Conservation (phyloP, 2,888 invertebrate genomes). For the Temnothorax unifasciatus region DNA sequence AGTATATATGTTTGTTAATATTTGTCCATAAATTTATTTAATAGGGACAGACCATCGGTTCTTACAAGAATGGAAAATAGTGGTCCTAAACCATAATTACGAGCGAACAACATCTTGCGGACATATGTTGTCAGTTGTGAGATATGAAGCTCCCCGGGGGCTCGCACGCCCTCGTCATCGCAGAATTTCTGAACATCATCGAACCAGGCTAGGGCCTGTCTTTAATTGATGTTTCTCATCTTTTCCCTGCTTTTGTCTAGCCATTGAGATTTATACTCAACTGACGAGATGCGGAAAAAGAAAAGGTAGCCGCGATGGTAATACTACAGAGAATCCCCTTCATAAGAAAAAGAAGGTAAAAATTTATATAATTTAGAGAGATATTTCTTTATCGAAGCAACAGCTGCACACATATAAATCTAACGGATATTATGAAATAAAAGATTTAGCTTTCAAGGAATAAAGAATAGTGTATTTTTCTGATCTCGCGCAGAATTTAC, state of each 20-base stretch:
- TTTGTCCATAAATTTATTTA: neutral
- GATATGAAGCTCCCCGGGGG: constrained; percentile 62
- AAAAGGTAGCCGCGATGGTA: constrained; percentile 59
- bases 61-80: constrained; percentile 24
- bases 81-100: constrained; percentile 39
- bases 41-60: neutral
- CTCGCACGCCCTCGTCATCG: constrained; percentile 59
- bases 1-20: too few species aligned
- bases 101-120: constrained; percentile 70
- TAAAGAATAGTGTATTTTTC: constrained; percentile 30
- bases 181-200: constrained; percentile 76
- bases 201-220: constrained; percentile 49
- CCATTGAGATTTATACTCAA: constrained; percentile 81
- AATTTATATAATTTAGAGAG: constrained; percentile 38
- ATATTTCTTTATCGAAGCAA: constrained; percentile 30
- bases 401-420: neutral
- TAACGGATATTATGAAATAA: constrained; percentile 26
- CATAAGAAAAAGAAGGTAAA: constrained; percentile 11
- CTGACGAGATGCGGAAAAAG: constrained; percentile 65
- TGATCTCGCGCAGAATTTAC: constrained; percentile 21
- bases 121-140: constrained; percentile 67
- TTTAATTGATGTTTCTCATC: constrained; percentile 81
- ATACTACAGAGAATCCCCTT: constrained; percentile 60
- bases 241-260: constrained; percentile 83
- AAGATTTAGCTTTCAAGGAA: constrained; percentile 7